A percentile compares a stretch with the other conserved stretches of the same genome.
These are phyloP conservation scores for Stratiolaelaps scimitus DNA, from an alignment of 1,140 invertebrate genomes.

Conservation along the genomic window DNA sequence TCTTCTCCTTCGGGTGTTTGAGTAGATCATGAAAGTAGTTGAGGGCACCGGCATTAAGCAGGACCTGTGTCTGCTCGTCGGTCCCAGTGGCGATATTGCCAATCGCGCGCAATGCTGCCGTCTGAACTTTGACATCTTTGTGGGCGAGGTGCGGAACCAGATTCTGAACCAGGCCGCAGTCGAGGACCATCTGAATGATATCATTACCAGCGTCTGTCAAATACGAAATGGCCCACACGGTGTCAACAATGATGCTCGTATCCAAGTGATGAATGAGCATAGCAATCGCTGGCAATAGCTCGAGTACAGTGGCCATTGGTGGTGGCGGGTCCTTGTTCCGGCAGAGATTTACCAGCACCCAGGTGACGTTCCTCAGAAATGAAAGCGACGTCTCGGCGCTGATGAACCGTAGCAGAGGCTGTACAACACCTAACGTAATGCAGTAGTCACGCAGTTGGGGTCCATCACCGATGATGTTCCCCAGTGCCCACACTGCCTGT, in stretches of 20 bases:
- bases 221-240: slow-evolving; percentile 19
- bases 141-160: slow-evolving; percentile 87
- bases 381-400: slow-evolving; percentile 69
- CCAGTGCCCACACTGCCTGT: slow-evolving; percentile 96
- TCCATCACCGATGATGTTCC: slow-evolving; percentile 73
- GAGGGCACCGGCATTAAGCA: slow-evolving; percentile 66
- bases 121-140: slow-evolving; percentile 85
- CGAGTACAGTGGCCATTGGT: slow-evolving; percentile 65
- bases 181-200: slow-evolving; percentile 65
- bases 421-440: slow-evolving; percentile 74
- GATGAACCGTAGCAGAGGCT: slow-evolving; percentile 75
- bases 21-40: slow-evolving; percentile 57
- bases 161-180: slow-evolving; percentile 82
- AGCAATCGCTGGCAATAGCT: slow-evolving; percentile 85
- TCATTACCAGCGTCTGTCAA: slow-evolving; percentile 27
- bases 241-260: slow-evolving; percentile 23
- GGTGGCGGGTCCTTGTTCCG: slow-evolving; percentile 89
- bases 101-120: slow-evolving; percentile 68
- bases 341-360: slow-evolving; percentile 94
- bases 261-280: slow-evolving; percentile 54
- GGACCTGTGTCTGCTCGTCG: slow-evolving; percentile 70
- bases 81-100: slow-evolving; percentile 54
- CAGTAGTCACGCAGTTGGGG: slow-evolving; percentile 78
- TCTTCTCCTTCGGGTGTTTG: slow-evolving; percentile 56
- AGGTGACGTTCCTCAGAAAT: slow-evolving; percentile 90